Base-by-base conservation (phyloP, 2,113 vertebrate species). In the Seriola dumerili region DNA sequence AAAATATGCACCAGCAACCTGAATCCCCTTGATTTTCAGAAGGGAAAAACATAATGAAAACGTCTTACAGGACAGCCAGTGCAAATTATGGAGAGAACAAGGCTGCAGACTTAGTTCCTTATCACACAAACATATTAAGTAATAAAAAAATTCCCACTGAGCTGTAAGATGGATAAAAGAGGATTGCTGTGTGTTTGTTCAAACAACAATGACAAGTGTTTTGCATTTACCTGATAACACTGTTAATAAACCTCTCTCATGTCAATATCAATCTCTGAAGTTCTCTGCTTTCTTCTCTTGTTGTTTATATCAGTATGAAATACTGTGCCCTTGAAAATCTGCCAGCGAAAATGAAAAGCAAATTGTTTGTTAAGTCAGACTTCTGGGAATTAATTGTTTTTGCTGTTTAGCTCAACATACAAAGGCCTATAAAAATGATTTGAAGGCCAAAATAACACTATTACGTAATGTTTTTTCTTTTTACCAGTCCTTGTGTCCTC, bases 221-320 rank as follows among this genome's bases (percentile, higher is more conserved):
- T 88, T 88, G 78, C 84, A 73, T 92, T 93, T 91, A 91, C 89
- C 88, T 93, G 91, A 94, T 94, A 94, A 93, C 79, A 54, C 73
- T 29, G 40, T 69, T 91, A 91, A 92, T 93, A 92, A 92, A 84
- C 78, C 78, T 69, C 81, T 92, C 84, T 86, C 76, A 89, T 84
- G 89, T 89, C 84, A 70, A 69, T 73, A 76, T 70, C 76, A 66
- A 66, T 85, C 80, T 83, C 61, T 78, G 64, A 86, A 64, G 76
- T 89, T 82, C 58, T 81, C 71, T 32, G 64, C 55, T 77, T 82
- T 81, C 57, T 78, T 71, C 76, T 84, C 61, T 44, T 21, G 57
- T 81, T 77, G 74, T 86, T 87, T 72, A 71, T 81, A 89, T 85
- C 69, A 38, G 25, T 89, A 90, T 86, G 69, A 81, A 92, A 85